phyloP scores from a whole-genome alignment of 2,113 vertebrate genomes.

The human region GRCh38 chr14:22305501-22306000 shows the following conservation, averaged over 20 bases:
- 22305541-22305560: neutral
- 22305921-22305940: neutral
- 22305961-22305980: neutral
- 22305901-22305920: conserved; percentile 25
- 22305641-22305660: neutral
- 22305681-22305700: neutral
- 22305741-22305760: conserved; percentile 54
- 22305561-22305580: neutral
- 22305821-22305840: neutral
- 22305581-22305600: neutral
- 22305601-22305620: neutral
- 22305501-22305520: conserved; percentile 27
- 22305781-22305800: conserved; percentile 1
- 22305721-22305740: conserved; percentile 11
- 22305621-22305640: neutral
- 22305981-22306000: neutral
- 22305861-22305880: conserved; percentile 43
- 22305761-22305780: conserved; percentile 2
- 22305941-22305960: neutral
- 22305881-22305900: neutral
- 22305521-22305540: neutral
- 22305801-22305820: neutral
- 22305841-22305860: conserved; percentile 4
- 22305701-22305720: neutral
- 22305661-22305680: neutral